Conservation (phyloP, 2,113 vertebrate species). For the Prionailurus viverrinus region DNA sequence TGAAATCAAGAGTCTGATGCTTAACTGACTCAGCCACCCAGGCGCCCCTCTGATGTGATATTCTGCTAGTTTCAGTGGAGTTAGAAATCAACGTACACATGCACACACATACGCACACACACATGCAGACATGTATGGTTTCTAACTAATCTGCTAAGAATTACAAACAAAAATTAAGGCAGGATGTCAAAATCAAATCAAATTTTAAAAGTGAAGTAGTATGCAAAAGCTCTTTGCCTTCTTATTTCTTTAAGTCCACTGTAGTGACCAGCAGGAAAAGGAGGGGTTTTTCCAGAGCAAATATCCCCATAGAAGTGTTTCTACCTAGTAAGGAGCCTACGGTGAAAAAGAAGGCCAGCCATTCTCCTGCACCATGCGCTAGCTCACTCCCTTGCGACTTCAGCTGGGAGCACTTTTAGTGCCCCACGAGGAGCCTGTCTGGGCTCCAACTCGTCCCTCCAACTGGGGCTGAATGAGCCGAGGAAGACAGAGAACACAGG, state of each 20-base stretch:
- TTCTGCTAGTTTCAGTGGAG: neutral
- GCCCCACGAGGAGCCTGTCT: no score
- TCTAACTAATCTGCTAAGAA: neutral
- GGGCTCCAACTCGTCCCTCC: neutral
- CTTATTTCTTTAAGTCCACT: neutral
- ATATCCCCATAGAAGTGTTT: neutral
- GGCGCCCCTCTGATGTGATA: neutral
- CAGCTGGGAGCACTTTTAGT: neutral
- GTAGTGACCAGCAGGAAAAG: neutral
- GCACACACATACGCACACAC: neutral
- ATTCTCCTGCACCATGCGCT: neutral
- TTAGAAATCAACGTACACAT: neutral
- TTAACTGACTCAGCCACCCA: no score
- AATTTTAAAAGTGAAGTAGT: neutral
- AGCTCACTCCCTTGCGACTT: neutral
- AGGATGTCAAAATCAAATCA: neutral
- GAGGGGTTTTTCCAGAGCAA: neutral
- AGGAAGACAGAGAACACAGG: neutral
- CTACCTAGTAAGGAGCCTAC: neutral
- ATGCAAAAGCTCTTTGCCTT: neutral
- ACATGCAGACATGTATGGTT: neutral
- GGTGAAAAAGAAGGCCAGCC: neutral
- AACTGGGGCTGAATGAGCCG: no score
- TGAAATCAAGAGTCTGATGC: no score
- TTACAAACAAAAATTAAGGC: neutral